phyloP scores from a whole-genome alignment of 2,888 invertebrate species.

The Cephus pygmeus region DNA sequence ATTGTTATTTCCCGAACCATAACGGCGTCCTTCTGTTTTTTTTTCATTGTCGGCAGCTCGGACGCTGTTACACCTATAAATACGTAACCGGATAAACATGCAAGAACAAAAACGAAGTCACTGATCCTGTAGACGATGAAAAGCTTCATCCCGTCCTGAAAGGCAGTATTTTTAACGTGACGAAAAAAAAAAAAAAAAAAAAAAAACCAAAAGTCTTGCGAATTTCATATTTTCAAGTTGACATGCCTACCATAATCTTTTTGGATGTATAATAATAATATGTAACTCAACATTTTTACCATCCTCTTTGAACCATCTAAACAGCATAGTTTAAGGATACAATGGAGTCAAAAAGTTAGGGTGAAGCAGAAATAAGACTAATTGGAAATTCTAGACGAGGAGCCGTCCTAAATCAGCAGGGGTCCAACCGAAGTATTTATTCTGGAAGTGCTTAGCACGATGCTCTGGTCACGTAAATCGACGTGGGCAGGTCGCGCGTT shows the following conservation, averaged over 20 bases:
- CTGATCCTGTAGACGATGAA: not conserved
- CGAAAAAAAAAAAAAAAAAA: not conserved
- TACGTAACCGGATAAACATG: not conserved
- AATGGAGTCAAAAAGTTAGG: not conserved
- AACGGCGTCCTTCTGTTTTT: not conserved
- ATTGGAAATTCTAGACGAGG: not conserved
- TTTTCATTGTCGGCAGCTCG: not conserved
- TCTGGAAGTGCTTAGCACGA: not conserved
- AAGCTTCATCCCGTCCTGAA: not conserved
- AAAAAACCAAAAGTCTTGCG: not conserved
- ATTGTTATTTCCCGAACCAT: constrained; percentile 36
- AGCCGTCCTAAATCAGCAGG: not conserved
- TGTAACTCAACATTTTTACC: not conserved
- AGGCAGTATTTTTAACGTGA: not conserved
- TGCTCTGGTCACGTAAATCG: not conserved
- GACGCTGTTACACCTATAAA: not conserved
- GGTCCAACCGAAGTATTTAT: not conserved
- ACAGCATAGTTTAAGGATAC: not conserved
- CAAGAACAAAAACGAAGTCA: not conserved
- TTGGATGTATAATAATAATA: not conserved
- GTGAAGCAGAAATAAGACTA: not conserved
- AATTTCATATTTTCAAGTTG: not conserved
- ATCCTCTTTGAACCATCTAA: not conserved
- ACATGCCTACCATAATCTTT: not conserved
- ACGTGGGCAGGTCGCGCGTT: not conserved